Conservation (phyloP, 1,140 invertebrate species). For the Drosophila ohnishii region DNA sequence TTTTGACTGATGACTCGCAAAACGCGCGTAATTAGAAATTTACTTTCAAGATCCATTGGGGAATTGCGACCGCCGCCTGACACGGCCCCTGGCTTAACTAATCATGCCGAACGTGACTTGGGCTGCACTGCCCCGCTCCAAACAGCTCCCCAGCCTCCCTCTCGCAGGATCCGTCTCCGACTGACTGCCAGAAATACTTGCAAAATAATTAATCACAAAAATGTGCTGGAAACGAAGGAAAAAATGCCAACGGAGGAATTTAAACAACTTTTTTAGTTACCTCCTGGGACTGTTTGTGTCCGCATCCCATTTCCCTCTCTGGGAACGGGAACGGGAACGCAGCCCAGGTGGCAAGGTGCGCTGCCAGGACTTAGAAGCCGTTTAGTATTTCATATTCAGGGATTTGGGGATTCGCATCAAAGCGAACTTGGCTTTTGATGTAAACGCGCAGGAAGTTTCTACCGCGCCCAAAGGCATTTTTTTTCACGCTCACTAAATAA, state of each 20-base stretch:
- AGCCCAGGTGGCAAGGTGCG: conserved; percentile 65
- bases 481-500: conserved; percentile 52
- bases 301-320: conserved; percentile 19
- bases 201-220: conserved; percentile 82
- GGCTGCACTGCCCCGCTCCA: conserved; percentile 36
- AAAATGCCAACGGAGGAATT: conserved; percentile 61
- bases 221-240: conserved; percentile 46
- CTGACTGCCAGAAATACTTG: conserved; percentile 63
- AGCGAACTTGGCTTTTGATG: conserved; percentile 70
- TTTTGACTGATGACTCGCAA: conserved; percentile 80
- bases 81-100: conserved; percentile 74
- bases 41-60: conserved; percentile 81
- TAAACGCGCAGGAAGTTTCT: conserved; percentile 42
- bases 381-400: conserved; percentile 82
- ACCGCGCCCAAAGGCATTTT: neutral
- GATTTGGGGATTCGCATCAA: conserved; percentile 78
- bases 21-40: conserved; percentile 81
- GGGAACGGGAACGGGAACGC: neutral
- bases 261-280: conserved; percentile 81
- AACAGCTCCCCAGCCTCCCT: conserved; percentile 6
- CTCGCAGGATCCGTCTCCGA: conserved; percentile 25
- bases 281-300: conserved; percentile 75
- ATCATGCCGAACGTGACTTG: conserved; percentile 80
- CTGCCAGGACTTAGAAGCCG: conserved; percentile 63
- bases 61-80: conserved; percentile 74